These are phyloP conservation scores for Halichondria panicea DNA, from an alignment of 37 sponge, comb jelly and placozoan species.

Conservation along the genomic window DNA sequence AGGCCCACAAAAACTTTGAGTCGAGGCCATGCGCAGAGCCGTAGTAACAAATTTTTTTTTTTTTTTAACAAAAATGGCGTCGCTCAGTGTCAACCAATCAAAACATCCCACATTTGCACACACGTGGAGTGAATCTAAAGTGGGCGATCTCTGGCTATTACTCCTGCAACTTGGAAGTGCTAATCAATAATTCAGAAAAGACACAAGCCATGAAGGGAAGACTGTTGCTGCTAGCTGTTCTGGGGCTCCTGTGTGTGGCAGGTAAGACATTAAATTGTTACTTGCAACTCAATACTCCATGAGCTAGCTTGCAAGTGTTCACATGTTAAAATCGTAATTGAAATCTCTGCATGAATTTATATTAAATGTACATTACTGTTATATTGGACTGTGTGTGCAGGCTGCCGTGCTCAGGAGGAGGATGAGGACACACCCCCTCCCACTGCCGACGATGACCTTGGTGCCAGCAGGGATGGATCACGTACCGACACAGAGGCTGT, in stretches of 20 bases:
- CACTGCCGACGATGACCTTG: slow-evolving; percentile 89
- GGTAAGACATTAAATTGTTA: background rate
- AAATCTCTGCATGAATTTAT: background rate
- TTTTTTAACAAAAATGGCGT: background rate
- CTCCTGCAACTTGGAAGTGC: background rate
- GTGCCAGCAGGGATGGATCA: slow-evolving; percentile 83
- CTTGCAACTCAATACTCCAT: background rate
- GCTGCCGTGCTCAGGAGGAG: slow-evolving; percentile 56
- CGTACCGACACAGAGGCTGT: slow-evolving; percentile 95
- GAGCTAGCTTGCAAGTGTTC: background rate
- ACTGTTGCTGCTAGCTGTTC: slow-evolving; percentile 27
- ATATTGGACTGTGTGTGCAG: slow-evolving; percentile 16
- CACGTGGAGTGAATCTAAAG: slow-evolving; percentile 1
- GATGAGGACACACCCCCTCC: slow-evolving; percentile 58
- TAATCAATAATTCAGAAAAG: background rate
- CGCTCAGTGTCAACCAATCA: slow-evolving; percentile 47
- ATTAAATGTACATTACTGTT: background rate
- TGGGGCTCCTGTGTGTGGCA: slow-evolving; percentile 41
- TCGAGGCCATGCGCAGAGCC: too few relatives aligned
- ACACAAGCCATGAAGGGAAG: slow-evolving; percentile 12
- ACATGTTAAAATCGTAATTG: background rate
- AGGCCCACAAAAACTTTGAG: too few relatives aligned
- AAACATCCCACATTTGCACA: slow-evolving; percentile 35
- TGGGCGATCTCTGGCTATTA: background rate
- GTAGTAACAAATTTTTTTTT: too few relatives aligned